Base-by-base conservation (phyloP, 2,888 invertebrate genomes). In the Cloeon dipterum region DNA sequence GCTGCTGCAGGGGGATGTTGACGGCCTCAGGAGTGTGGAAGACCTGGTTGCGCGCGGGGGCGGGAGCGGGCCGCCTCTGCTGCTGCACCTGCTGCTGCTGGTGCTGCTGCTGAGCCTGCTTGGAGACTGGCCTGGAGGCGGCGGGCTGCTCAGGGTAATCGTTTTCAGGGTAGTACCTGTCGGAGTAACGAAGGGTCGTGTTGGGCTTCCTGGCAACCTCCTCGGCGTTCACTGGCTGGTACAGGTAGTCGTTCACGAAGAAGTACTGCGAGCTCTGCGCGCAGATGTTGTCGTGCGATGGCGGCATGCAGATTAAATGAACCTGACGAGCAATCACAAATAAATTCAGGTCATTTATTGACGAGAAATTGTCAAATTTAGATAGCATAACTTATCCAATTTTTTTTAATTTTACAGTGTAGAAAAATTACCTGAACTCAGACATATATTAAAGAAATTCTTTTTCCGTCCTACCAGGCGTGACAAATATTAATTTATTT, bases 291-390 rank as follows among this genome's bases (percentile, higher is more conserved):
- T 88, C 88, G 40, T 74, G 74, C 19, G 75, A 76, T 4, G 85
- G 83, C 3, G 86, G 86, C 79, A 88, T 86, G 59, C 88, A 89
- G 54, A 88, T 88, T 42, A 89, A 59, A 52, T 89, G 88, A 11
- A 88, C 83, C 74, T 86, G 64, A n/a, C n/a, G n/a, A n/a, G 13
- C 13, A n/a, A 10, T 2, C 7, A 35, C 19, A 41, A 20, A 13
- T 20, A 18, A 37, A 59, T n/a, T n/a, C n/a, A n/a, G n/a, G n/a
- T n/a, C n/a, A n/a, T n/a, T n/a, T n/a, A n/a, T n/a, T n/a, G n/a
- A n/a, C n/a, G n/a, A n/a, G n/a, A n/a, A n/a, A n/a, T n/a, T n/a
- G n/a, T n/a, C n/a, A n/a, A n/a, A n/a, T n/a, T n/a, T n/a, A n/a
- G n/a, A n/a, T n/a, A n/a, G n/a, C n/a, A n/a, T n/a, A n/a, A n/a